Conservation (phyloP, 1,140 invertebrate species). For the Drosophila simulans region DNA sequence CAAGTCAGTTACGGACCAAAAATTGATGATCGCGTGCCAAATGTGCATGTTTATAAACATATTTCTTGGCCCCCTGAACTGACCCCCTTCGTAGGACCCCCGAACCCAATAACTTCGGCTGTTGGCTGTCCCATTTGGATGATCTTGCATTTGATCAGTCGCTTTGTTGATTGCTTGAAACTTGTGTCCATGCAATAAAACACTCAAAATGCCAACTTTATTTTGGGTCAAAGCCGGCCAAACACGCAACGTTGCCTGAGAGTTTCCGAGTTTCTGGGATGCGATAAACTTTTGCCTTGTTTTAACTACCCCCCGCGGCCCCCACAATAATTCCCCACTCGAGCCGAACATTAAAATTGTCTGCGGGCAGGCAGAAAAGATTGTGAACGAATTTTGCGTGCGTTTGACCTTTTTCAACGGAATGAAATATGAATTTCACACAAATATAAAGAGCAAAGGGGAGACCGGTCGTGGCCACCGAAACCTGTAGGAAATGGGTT, state of each 20-base stretch:
- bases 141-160: slow-evolving; percentile 82
- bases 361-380: slow-evolving; percentile 28
- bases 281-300: slow-evolving; percentile 70
- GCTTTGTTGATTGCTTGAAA: slow-evolving; percentile 82
- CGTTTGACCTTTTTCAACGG: slow-evolving; percentile 70
- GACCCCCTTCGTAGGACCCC: slow-evolving; percentile 1
- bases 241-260: slow-evolving; percentile 78
- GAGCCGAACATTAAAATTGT: slow-evolving; percentile 26
- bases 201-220: slow-evolving; percentile 82
- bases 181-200: slow-evolving; percentile 82
- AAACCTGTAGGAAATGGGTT: slow-evolving; percentile 66
- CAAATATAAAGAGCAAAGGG: slow-evolving; percentile 44
- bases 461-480: slow-evolving; percentile 1
- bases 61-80: slow-evolving; percentile 57
- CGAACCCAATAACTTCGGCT: slow-evolving; percentile 25
- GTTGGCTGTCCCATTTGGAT: slow-evolving; percentile 70
- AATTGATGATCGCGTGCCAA: slow-evolving; percentile 81
- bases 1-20: slow-evolving; percentile 54
- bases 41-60: slow-evolving; percentile 82
- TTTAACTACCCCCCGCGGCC: slow-evolving; percentile 4
- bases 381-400: slow-evolving; percentile 73
- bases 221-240: slow-evolving; percentile 78
- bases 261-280: slow-evolving; percentile 34
- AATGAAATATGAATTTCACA: slow-evolving; percentile 50
- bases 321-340: background rate